phyloP scores from a whole-genome alignment of 1,140 invertebrate species.

The Pseudomyrmex gracilis region DNA sequence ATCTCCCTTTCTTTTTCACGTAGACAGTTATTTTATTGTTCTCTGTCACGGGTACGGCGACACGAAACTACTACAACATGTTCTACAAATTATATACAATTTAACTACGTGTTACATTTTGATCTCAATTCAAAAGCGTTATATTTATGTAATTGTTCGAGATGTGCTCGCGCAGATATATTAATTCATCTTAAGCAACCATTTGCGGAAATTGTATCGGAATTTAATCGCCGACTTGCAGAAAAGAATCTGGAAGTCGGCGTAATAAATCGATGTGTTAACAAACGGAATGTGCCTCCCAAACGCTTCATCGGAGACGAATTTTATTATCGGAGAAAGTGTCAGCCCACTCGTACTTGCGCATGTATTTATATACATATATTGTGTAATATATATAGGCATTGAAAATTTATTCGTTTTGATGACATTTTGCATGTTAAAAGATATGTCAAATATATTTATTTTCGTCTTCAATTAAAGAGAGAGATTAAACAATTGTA shows the following conservation, averaged over 20 bases:
- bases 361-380: too few species aligned
- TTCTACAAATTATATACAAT: too few species aligned
- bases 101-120: too few species aligned
- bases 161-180: constrained; percentile 1
- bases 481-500: too few species aligned
- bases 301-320: constrained; percentile 3
- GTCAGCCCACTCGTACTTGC: not conserved
- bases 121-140: not conserved
- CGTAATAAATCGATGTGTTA: constrained; percentile 50
- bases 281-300: constrained; percentile 27
- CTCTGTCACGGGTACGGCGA: not conserved
- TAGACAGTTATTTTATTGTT: not conserved
- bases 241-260: constrained; percentile 15
- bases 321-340: constrained; percentile 55
- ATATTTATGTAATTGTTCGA: not conserved
- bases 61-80: too few species aligned
- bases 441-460: too few species aligned
- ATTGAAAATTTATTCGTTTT: too few species aligned
- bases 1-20: not conserved
- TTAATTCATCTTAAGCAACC: constrained; percentile 35
- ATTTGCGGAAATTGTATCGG: constrained; percentile 33
- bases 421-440: too few species aligned
- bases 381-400: too few species aligned
- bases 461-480: too few species aligned
- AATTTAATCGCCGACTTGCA: constrained; percentile 32